phyloP scores from a whole-genome alignment of 2,113 vertebrate genomes.

The Odontesthes bonariensis region DNA sequence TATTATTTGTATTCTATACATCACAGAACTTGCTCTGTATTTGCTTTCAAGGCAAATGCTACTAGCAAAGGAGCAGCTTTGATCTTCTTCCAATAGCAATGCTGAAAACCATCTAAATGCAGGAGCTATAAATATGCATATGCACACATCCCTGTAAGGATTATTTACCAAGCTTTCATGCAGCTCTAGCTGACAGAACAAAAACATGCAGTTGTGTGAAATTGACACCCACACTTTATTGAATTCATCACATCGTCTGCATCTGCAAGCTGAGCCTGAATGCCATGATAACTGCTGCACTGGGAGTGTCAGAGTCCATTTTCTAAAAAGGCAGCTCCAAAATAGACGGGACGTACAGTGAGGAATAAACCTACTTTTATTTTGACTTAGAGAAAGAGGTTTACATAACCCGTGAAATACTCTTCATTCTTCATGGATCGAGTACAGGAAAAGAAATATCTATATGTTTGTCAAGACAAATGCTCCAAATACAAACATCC shows the following conservation, averaged over 20 bases:
- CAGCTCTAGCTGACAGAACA: constrained; percentile 40
- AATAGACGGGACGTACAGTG: constrained; percentile 54
- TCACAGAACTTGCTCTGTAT: constrained; percentile 21
- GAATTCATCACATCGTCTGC: constrained; percentile 26
- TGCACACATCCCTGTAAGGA: constrained; percentile 47
- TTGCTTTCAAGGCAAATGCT: constrained; percentile 65
- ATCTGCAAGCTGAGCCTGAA: constrained; percentile 24
- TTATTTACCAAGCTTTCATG: constrained; percentile 55
- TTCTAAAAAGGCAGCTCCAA: constrained; percentile 57
- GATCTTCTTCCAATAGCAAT: constrained; percentile 55
- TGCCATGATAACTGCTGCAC: constrained; percentile 22
- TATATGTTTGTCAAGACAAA: not conserved
- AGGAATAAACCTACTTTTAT: constrained; percentile 63
- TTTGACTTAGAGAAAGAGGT: constrained; percentile 59
- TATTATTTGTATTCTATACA: constrained; percentile 39
- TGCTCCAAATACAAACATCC: constrained; percentile 2
- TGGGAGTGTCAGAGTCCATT: constrained; percentile 48
- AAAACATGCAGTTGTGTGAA: constrained; percentile 43
- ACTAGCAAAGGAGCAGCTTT: constrained; percentile 58
- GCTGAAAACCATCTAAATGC: constrained; percentile 58
- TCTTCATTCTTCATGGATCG: constrained; percentile 35
- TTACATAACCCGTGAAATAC: constrained; percentile 65
- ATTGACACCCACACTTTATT: constrained; percentile 12
- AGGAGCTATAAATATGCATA: constrained; percentile 71
- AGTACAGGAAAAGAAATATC: not conserved